A percentile compares a stretch with the other conserved stretches of the same genome.
Evolutionary conservation across 2,888 invertebrate species (phyloP).

Genomic region (Agrilus cyanescens): DNA sequence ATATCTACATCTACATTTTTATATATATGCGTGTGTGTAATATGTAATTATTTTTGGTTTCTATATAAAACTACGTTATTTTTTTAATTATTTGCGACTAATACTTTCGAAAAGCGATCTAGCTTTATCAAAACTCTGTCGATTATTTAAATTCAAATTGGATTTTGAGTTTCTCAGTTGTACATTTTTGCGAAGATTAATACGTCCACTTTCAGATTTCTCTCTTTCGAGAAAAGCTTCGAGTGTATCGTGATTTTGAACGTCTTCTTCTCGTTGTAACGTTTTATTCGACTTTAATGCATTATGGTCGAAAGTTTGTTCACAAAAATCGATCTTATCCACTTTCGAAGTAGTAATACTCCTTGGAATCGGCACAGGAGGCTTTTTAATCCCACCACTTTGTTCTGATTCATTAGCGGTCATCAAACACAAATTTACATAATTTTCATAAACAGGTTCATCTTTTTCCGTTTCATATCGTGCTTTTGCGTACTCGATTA

Average conservation of each 20-base stretch:
- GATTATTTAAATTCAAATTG: background rate
- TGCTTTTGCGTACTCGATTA: constrained; percentile 20
- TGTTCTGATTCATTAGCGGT: background rate
- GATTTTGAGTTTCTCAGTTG: too few species aligned
- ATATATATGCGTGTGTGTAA: too few species aligned
- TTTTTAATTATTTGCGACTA: background rate
- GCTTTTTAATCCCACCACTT: constrained; percentile 1
- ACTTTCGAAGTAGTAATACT: background rate
- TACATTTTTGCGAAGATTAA: too few species aligned
- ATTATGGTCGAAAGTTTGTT: background rate
- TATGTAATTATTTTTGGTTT: too few species aligned
- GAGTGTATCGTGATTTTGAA: too few species aligned
- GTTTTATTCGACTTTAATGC: too few species aligned
- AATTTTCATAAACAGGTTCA: constrained; percentile 15
- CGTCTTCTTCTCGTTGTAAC: too few species aligned
- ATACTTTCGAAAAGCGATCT: constrained; percentile 22
- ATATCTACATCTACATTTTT: too few species aligned
- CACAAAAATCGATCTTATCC: background rate
- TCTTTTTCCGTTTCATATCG: background rate
- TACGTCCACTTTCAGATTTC: too few species aligned
- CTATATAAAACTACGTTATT: too few species aligned
- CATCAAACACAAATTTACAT: background rate
- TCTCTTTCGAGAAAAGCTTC: too few species aligned
- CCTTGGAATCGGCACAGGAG: constrained; percentile 12
- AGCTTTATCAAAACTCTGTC: constrained; percentile 23